Percentiles rank a stretch among this genome's conserved stretches.
Evolutionary conservation across 2,113 vertebrate genomes (phyloP).

Genomic region (Tylochromis polylepis): DNA sequence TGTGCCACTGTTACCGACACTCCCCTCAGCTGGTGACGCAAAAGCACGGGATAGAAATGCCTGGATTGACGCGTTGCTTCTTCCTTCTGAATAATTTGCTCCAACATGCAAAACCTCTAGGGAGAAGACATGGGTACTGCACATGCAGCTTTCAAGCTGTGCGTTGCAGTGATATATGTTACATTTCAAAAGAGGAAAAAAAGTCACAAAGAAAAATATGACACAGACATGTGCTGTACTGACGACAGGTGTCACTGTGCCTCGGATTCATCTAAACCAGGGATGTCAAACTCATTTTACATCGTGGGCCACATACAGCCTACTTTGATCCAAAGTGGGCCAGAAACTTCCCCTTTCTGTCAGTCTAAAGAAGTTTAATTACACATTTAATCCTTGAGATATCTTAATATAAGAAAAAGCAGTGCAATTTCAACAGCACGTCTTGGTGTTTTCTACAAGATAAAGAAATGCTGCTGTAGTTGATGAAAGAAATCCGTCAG

Average conservation of each 20-base stretch:
- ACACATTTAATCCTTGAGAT: background rate
- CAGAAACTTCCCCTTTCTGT: background rate
- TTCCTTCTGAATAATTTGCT: conserved; percentile 3
- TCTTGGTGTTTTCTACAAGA: background rate
- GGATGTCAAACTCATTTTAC: background rate
- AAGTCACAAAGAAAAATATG: background rate
- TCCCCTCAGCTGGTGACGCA: background rate
- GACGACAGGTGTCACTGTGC: background rate
- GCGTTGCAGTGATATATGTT: background rate
- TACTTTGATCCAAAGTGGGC: background rate
- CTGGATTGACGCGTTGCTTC: background rate
- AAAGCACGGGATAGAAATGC: background rate
- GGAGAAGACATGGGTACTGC: background rate
- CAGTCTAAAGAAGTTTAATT: background rate
- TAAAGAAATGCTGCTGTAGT: background rate
- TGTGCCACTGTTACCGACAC: background rate
- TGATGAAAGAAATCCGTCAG: background rate
- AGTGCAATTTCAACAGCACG: background rate
- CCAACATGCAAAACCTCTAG: conserved; percentile 11
- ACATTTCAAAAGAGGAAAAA: background rate
- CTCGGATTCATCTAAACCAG: background rate
- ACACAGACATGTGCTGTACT: background rate
- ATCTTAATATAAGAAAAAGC: background rate
- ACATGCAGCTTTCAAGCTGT: background rate
- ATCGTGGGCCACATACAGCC: background rate